phyloP scores from a whole-genome alignment of 1,140 invertebrate species.

The Onthophagus taurus region DNA sequence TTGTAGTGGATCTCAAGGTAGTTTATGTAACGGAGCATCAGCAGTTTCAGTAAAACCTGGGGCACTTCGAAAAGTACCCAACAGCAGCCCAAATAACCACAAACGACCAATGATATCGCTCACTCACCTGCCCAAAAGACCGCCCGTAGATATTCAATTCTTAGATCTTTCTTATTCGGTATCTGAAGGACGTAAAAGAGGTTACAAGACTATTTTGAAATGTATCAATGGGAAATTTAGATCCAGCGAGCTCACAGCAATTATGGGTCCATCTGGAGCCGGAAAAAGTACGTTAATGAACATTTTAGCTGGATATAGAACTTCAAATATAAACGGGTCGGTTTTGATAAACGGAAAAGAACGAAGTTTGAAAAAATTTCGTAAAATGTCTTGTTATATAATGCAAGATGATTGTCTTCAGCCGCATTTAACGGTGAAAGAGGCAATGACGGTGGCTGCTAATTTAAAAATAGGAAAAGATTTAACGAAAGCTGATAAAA shows the following conservation, averaged over 20 bases:
- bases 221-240: slow-evolving; percentile 74
- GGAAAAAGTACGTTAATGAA: slow-evolving; percentile 91
- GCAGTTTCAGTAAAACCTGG: slow-evolving; percentile 39
- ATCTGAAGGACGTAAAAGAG: slow-evolving; percentile 67
- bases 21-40: slow-evolving; percentile 58
- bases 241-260: slow-evolving; percentile 74
- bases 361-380: slow-evolving; percentile 73
- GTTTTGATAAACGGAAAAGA: slow-evolving; percentile 77
- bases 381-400: slow-evolving; percentile 91
- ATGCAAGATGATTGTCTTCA: slow-evolving; percentile 92
- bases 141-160: slow-evolving; percentile 82
- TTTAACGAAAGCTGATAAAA: slow-evolving; percentile 61
- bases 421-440: slow-evolving; percentile 77
- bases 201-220: slow-evolving; percentile 74
- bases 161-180: slow-evolving; percentile 75
- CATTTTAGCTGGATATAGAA: slow-evolving; percentile 79
- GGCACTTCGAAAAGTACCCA: slow-evolving; percentile 56
- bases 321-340: slow-evolving; percentile 64
- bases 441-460: slow-evolving; percentile 84
- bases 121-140: slow-evolving; percentile 68
- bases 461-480: slow-evolving; percentile 85
- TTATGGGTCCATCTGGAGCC: slow-evolving; percentile 89
- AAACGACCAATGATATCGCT: slow-evolving; percentile 44
- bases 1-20: slow-evolving; percentile 57
- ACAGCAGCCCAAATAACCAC: slow-evolving; percentile 49